Base-by-base conservation (phyloP, 2,888 invertebrate genomes). In the Ophion costatus region DNA sequence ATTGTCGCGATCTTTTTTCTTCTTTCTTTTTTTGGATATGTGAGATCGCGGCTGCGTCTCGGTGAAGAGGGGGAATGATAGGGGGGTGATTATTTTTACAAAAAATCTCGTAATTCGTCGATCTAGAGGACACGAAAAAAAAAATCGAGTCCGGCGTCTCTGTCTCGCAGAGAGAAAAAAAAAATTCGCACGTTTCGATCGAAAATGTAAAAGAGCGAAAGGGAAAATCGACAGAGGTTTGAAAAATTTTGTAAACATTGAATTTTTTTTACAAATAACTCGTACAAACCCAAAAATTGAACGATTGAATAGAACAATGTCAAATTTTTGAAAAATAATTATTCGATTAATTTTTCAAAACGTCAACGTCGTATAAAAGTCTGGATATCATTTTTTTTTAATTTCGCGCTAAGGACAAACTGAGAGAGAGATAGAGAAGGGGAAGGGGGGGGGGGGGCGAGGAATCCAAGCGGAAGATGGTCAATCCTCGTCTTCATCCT, bases 401-500 rank as follows among this genome's bases (percentile, higher is more conserved):
- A n/a, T 2, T 33, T 5, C 9, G 38, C 7, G 38, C 38, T 6
- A 38, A 38, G 0, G 38, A 38, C 7, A 9, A 38, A 38, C 38
- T 7, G 3, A 38, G 38, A 38, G 38, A 9, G 38, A 38, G 6
- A 38, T 6, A 38, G 38, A 38, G 9, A 9, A 0, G 5, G 38
- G 9, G 7, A 7, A 7, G 38, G 5, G 38, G 38, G 38, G 38
- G 38, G 5, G 38, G 5, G 38, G 38, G 38, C 38, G 38, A 38
- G 38, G 9, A 38, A 38, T 38, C 38, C 38, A 9, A 38, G 38
- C 2, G 38, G 9, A 1, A 51, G 33, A 29, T 45, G 5, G 17
- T 57, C 73, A 33, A 80, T 78, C 38, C 87, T 51, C 83, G 70
- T 66, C 87, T 84, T 67, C 74, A 67, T 76, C 82, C 80, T 22